Base-by-base conservation (phyloP, 2,797 vertebrate genomes). In the Brotula barbata region DNA sequence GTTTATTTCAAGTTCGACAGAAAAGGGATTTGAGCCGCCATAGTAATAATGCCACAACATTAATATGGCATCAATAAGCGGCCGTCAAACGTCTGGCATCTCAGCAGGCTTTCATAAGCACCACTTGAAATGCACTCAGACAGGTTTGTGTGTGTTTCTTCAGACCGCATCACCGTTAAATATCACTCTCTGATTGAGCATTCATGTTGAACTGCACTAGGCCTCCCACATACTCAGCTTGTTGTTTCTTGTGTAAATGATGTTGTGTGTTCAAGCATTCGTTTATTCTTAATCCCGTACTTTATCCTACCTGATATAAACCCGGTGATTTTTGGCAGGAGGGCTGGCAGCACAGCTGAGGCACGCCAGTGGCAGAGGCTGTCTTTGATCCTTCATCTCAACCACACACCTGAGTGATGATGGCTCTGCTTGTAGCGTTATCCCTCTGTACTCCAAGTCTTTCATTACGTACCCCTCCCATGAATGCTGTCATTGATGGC, bases 241-340 rank as follows among this genome's bases (percentile, higher is more conserved):
- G 90, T 89, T 89, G 80, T 88, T 85, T 90, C 88, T 89, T 89
- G 88, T 82, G 80, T 84, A 85, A 87, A 91, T 89, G 86, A 89
- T 88, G 87, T 88, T 89, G 85, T 85, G 82, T 85, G 83, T 87
- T 89, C 82, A 81, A 84, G 86, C 83, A 81, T 87, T 86, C 78
- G 77, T 89, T 87, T 82, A 86, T 77, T 83, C 84, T 82, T 90
- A 87, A 91, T 90, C 89, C 25, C 87, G 59, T 9, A 69, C 78
- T 81, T 90, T 74, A 90, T 89, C 88, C 87, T 64, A 77, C 69
- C 79, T 74, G 75, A 83, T 86, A 90, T 83, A 89, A 88, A 88
- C 78, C 78, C 59, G 54, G 82, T 78, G 81, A 75, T 84, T 84
- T 80, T 83, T 85, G 84, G 85, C 81, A 83, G 68, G 60, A 14